Evolutionary conservation across 2,113 vertebrate genomes (phyloP).

Genomic region (Cyanoramphus novaezelandiae): DNA sequence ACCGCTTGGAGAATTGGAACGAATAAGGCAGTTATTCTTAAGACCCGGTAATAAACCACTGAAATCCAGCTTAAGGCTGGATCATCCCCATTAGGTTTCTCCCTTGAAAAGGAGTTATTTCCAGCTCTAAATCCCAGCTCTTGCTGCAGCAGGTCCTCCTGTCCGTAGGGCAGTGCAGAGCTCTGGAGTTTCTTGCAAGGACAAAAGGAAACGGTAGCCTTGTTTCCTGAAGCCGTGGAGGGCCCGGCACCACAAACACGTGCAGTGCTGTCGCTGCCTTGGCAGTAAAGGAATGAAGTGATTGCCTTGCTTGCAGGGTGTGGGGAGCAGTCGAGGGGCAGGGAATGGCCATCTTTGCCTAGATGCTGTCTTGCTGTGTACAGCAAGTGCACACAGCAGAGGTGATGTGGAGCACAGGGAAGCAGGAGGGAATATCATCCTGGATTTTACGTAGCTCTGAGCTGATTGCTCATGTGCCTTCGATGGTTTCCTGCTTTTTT

Average conservation of each 20-base stretch:
- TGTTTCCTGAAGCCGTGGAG: neutral
- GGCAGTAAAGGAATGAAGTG: neutral
- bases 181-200: neutral
- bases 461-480: neutral
- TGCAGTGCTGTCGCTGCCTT: neutral
- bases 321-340: neutral
- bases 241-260: accelerated
- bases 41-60: neutral
- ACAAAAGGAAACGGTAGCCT: neutral
- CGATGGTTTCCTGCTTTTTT: neutral
- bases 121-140: neutral
- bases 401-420: neutral
- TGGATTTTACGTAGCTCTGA: neutral
- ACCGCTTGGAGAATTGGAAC: neutral
- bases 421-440: neutral
- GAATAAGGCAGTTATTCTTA: conserved; percentile 39
- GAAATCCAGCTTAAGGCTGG: conserved; percentile 26
- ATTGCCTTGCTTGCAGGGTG: neutral
- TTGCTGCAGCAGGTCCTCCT: neutral
- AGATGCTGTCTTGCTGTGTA: neutral
- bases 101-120: neutral
- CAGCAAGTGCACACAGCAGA: neutral
- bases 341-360: neutral
- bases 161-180: neutral
- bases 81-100: neutral